phyloP scores from a whole-genome alignment of 2,113 vertebrate species.

The Tupaia chinensis region DNA sequence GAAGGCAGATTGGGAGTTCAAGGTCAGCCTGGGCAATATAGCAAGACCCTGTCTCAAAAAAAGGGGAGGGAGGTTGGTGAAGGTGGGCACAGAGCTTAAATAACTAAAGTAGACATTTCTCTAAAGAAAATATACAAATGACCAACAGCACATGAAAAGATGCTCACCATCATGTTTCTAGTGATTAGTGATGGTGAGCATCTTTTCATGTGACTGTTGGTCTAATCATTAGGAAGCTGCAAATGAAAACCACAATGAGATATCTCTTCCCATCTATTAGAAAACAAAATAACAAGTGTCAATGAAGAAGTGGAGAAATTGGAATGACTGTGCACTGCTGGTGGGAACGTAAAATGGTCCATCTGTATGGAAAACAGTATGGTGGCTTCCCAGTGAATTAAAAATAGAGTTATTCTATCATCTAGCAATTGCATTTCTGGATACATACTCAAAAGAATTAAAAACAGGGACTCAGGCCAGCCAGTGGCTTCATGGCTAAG shows the following conservation, averaged over 20 bases:
- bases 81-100: background rate
- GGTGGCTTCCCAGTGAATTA: background rate
- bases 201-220: too few species aligned
- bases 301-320: background rate
- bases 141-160: background rate
- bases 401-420: background rate
- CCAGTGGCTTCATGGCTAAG: too few species aligned
- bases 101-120: background rate
- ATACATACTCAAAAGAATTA: background rate
- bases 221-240: background rate
- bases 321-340: background rate
- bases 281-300: background rate
- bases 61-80: too few species aligned
- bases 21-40: too few species aligned
- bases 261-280: background rate
- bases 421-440: background rate
- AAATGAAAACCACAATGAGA: slow-evolving; percentile 1
- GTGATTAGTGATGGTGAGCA: too few species aligned
- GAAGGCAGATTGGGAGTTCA: too few species aligned
- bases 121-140: slow-evolving; percentile 38
- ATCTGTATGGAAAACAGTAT: background rate
- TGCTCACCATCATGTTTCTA: background rate
- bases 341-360: background rate
- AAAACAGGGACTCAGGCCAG: background rate
- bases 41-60: too few species aligned